These are phyloP conservation scores for Orthonevra nobilis DNA, from an alignment of 2,888 invertebrate species.

Conservation along the genomic window DNA sequence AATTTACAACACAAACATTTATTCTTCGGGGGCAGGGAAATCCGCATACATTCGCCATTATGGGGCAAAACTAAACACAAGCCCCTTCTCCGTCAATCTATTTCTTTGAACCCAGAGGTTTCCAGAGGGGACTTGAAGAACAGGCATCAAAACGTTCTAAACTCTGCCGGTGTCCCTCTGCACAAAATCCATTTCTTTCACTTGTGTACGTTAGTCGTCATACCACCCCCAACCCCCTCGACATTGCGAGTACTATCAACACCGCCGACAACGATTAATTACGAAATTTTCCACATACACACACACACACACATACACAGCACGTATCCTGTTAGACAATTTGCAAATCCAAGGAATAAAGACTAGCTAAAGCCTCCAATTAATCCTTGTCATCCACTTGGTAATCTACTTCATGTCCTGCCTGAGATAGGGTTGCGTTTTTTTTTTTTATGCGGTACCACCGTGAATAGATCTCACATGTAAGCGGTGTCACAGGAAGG, in stretches of 20 bases:
- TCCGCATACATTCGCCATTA: conserved; percentile 12
- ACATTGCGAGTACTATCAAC: conserved; percentile 61
- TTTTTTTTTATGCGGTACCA: conserved; percentile 2
- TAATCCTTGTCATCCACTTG: conserved; percentile 70
- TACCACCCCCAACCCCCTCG: too few species aligned
- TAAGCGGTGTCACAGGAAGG: conserved; percentile 19
- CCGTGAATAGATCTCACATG: conserved; percentile 19
- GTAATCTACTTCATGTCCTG: conserved; percentile 58
- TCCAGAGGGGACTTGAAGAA: neutral
- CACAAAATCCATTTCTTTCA: conserved; percentile 33
- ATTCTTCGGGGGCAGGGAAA: conserved; percentile 47
- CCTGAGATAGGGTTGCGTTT: conserved; percentile 18
- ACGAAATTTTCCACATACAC: conserved; percentile 59
- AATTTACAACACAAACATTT: conserved; percentile 68
- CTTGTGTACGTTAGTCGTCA: too few species aligned
- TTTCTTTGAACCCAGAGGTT: neutral
- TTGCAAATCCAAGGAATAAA: conserved; percentile 63
- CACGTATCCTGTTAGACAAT: conserved; percentile 49
- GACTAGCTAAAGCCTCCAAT: conserved; percentile 62
- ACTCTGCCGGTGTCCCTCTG: neutral
- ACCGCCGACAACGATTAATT: conserved; percentile 65
- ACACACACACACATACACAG: neutral
- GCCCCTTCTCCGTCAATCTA: conserved; percentile 19
- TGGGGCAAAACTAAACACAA: neutral
- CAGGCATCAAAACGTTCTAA: conserved; percentile 32